Evolutionary conservation across 2,888 invertebrate species (phyloP), one percentile per base, ranked within the genome.

Genomic region (Dorcus hopei): DNA sequence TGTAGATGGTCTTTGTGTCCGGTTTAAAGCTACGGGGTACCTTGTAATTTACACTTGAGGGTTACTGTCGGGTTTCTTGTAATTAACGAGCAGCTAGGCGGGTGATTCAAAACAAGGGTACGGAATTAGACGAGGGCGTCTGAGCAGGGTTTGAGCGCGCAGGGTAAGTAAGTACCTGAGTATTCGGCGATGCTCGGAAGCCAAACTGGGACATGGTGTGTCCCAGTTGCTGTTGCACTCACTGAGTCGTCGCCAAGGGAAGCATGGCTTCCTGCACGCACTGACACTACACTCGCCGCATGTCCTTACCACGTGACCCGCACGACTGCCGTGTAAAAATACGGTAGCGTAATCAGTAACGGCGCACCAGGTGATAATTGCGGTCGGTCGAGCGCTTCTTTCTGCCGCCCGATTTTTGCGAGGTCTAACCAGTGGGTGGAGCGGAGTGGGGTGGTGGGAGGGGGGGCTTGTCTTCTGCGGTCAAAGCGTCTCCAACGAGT

Each of bases 121-220:
- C n/a, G 9, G 16, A 19, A 38, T 33, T 19, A 38, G 14, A 38
- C 41, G 48, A 49, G 54, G 45, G 54, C 42, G 56, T 56, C 47
- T 48, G 41, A 39, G 43, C 42, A 39, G 53, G 50, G 57, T 56
- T 56, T 40, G 59, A 49, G 57, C 50, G 60, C 57, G 63, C 57
- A 62, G 59, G 53, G 57, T 59, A 63, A 65, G 59, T 59, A 62
- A 47, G 66, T 79, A 85, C 85, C 85, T 85, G 85, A 79, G 82
- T 83, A 80, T 80, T 84, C 78, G 85, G 85, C 75, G 85, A 85
- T 81, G 83, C 81, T 80, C 85, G 80, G 78, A 84, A 83, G 76
- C 84, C 83, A 83, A 85, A 85, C 83, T 85, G 85, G 84, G 85
- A 85, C 85, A 85, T 84, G 82, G 76, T 85, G 82, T 80, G 81